A percentile compares a stretch with the other conserved stretches of the same genome.
phyloP scores from a whole-genome alignment of 2,797 vertebrate genomes.

The Callimico goeldii region DNA sequence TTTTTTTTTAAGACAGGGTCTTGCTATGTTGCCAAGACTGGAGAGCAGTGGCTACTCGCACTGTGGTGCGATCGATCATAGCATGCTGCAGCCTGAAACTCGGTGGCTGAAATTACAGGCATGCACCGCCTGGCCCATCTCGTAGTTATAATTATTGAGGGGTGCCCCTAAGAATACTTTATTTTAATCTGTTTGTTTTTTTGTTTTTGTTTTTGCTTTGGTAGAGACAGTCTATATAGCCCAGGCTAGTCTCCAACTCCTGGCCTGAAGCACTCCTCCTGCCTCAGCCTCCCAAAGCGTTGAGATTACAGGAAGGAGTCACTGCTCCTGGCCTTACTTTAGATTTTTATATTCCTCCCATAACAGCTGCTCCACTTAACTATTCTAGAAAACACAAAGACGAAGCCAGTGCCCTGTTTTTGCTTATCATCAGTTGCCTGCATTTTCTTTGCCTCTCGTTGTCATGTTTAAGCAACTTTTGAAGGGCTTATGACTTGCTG shows the following conservation, averaged over 20 bases:
- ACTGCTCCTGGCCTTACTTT: background rate
- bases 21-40: background rate
- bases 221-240: background rate
- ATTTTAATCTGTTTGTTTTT: background rate
- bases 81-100: background rate
- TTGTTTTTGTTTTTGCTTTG: background rate
- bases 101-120: background rate
- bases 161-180: background rate
- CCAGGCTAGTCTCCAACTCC: background rate
- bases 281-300: background rate
- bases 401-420: background rate
- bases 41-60: background rate
- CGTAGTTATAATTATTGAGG: background rate
- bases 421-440: background rate
- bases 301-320: background rate
- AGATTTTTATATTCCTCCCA: background rate
- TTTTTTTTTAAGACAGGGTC: background rate
- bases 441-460: background rate
- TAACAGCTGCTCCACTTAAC: background rate
- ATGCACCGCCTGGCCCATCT: background rate
- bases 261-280: background rate
- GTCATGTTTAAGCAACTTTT: background rate
- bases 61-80: fast-evolving
- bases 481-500: background rate
- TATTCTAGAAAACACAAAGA: background rate